Evolutionary conservation across 2,797 vertebrate genomes (phyloP).

Genomic region (Poecile montanus): DNA sequence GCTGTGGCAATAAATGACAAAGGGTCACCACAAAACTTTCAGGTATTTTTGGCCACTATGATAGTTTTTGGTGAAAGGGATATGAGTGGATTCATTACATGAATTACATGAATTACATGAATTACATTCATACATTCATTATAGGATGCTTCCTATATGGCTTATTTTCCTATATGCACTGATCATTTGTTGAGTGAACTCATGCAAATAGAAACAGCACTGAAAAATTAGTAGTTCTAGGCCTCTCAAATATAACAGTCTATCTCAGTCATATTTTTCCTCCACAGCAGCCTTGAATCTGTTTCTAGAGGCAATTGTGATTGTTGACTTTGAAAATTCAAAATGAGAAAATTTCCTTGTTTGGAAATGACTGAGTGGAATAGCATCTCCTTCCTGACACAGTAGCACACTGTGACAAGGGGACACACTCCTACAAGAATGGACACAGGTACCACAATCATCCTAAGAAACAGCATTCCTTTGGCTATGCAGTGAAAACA

Average conservation of each 20-base stretch:
- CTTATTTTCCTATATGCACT: neutral
- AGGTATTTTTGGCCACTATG: neutral
- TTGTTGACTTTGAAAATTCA: neutral
- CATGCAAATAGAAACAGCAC: neutral
- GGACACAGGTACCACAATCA: neutral
- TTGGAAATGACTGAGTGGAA: neutral
- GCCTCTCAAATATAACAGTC: neutral
- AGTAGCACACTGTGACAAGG: neutral
- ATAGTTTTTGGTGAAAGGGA: neutral
- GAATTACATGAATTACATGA: too few relatives aligned
- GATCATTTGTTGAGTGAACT: neutral
- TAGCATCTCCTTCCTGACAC: neutral
- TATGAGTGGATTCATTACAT: neutral
- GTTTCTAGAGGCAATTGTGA: neutral
- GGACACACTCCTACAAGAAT: neutral
- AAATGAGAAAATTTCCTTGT: neutral
- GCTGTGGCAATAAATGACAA: neutral
- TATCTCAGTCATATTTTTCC: neutral
- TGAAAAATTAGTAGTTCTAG: neutral
- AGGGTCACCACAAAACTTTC: neutral
- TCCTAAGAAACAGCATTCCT: neutral
- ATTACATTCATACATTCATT: too few relatives aligned
- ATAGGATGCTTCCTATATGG: neutral
- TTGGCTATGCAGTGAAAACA: neutral
- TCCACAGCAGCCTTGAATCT: neutral